These are phyloP conservation scores for Nipponacmea schrenckii DNA, from an alignment of 2,888 invertebrate genomes.

Conservation along the genomic window DNA sequence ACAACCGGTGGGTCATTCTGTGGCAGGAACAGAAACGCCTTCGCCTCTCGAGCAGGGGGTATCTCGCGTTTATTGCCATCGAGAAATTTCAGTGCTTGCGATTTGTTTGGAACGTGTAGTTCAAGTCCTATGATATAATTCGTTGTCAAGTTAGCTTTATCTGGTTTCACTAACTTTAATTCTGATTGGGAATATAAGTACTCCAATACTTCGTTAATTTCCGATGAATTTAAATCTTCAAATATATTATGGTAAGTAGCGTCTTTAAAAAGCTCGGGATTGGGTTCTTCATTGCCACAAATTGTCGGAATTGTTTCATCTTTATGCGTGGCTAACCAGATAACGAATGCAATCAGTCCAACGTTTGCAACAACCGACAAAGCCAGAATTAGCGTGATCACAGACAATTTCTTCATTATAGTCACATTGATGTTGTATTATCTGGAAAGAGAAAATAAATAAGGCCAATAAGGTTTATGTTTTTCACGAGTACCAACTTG, in stretches of 20 bases:
- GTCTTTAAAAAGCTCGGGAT: not conserved
- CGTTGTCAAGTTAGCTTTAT: slow-evolving; percentile 22
- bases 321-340: slow-evolving; percentile 3
- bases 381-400: slow-evolving; percentile 12
- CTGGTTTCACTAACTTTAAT: slow-evolving; percentile 25
- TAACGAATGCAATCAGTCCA: slow-evolving; percentile 11
- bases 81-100: slow-evolving; percentile 33
- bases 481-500: no score
- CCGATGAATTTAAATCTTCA: slow-evolving; percentile 26
- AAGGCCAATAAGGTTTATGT: no score
- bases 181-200: slow-evolving; percentile 26
- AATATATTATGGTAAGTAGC: slow-evolving; percentile 26
- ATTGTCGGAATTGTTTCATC: not conserved
- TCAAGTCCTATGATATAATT: slow-evolving; percentile 35
- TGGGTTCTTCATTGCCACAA: not conserved
- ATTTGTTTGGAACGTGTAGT: slow-evolving; percentile 42
- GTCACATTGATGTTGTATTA: no score
- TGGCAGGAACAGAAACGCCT: slow-evolving; percentile 37
- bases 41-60: slow-evolving; percentile 39
- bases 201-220: slow-evolving; percentile 28
- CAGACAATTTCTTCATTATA: slow-evolving; percentile 16
- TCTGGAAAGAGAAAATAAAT: no score
- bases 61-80: slow-evolving; percentile 24
- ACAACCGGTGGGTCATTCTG: slow-evolving; percentile 32
- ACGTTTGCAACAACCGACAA: slow-evolving; percentile 13